Base-by-base conservation (phyloP, 2,888 invertebrate genomes). In the Eudasyphora cyanicolor region DNA sequence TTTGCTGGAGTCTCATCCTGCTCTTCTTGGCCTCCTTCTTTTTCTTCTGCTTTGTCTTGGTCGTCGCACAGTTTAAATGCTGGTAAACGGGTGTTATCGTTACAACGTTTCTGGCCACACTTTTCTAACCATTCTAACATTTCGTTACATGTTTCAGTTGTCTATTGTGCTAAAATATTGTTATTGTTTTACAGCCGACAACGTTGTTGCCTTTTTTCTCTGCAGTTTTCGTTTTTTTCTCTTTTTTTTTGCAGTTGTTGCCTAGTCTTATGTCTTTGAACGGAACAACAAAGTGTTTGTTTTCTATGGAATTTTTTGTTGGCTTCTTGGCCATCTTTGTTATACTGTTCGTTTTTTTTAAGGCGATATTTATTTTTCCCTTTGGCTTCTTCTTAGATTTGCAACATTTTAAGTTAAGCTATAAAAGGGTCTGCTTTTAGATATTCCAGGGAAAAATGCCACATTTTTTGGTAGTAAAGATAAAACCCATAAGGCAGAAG, bases 71-170 rank as follows among this genome's bases (percentile, higher is more conserved):
- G 70, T 49, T 32, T 79, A 51, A 84, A 81, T 84, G 71, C 84
- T 79, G 76, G 81, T 79, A 81, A 84, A 84, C 84, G 84, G 84
- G 84, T 84, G 84, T 84, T 84, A 84, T 81, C 78, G 76, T 54
- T 64, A 81, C 81, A 84, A 79, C 76, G 64, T 81, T 84, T 57
- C 57, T 67, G 64, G 78, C 81, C 81, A 84, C 81, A 84, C 84
- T 84, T 84, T 84, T 73, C 67, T 45, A 29, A 64, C 49, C 35
- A 24, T 62, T 80, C 57, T 83, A 64, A 64, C 64, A 64, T 64
- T 54, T 73, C 57, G 73, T 73, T 73, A 71, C 54, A 54, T 71
- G 71, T 71, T 38, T 24, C 67, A n/a, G 27, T 57, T 57, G 27
- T 64, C 57, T 51, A 27, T 82, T 82, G 73, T 82, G 60, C 10